A percentile compares a stretch with the other conserved stretches of the same genome.
Evolutionary conservation across 2,888 invertebrate species (phyloP).

Genomic region (Xestia rhomboidea): DNA sequence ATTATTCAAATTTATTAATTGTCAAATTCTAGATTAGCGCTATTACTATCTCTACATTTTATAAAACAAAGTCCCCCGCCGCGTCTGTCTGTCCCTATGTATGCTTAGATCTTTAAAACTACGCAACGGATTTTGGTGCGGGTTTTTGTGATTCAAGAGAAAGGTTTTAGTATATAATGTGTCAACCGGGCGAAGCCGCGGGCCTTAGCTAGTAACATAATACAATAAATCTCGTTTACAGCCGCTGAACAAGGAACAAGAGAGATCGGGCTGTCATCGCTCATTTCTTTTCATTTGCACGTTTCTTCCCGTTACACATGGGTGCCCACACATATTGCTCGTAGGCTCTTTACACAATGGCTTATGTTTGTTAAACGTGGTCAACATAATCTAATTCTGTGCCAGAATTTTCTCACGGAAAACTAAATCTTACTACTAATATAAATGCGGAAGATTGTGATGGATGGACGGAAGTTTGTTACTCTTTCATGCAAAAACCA

Average conservation of each 20-base stretch:
- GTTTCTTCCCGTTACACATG: constrained; percentile 69
- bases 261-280: constrained; percentile 67
- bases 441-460: background rate
- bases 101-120: no score
- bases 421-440: background rate
- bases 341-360: constrained; percentile 33
- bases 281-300: constrained; percentile 73
- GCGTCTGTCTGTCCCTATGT: no score
- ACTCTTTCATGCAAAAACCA: background rate
- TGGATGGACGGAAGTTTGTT: background rate
- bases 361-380: constrained; percentile 8
- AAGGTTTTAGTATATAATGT: no score
- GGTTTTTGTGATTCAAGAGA: no score
- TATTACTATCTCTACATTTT: no score
- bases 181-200: no score
- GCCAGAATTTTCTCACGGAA: background rate
- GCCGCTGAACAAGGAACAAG: constrained; percentile 70
- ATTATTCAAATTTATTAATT: no score
- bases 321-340: constrained; percentile 56
- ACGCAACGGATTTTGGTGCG: no score
- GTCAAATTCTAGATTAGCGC: no score
- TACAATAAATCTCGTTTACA: constrained; percentile 65
- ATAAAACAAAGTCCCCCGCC: no score
- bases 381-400: background rate
- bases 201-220: background rate